These are phyloP conservation scores for Hypocryptadius cinnamomeus DNA, from an alignment of 2,113 vertebrate genomes.

Conservation along the genomic window DNA sequence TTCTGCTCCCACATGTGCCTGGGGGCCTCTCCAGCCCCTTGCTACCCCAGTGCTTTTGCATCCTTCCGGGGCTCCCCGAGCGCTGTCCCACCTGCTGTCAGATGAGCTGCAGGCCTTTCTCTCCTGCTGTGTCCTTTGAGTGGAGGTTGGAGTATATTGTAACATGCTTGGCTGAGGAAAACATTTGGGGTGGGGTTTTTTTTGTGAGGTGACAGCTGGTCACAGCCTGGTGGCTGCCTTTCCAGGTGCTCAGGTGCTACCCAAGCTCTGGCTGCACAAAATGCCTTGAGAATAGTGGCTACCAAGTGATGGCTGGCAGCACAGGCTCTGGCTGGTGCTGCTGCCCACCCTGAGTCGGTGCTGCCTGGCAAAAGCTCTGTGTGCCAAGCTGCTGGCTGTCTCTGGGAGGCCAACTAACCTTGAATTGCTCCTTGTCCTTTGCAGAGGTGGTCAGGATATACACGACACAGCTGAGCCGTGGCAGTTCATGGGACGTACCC, in stretches of 20 bases:
- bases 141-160: background rate
- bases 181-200: rapidly evolving
- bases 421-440: background rate
- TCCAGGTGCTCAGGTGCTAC: background rate
- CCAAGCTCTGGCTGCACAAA: background rate
- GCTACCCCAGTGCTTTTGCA: background rate
- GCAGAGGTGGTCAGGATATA: background rate
- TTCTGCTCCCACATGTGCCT: rapidly evolving
- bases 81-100: background rate
- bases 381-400: background rate
- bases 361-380: background rate
- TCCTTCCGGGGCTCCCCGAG: background rate
- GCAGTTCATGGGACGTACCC: background rate
- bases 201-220: background rate
- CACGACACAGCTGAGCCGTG: background rate
- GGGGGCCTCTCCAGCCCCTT: background rate
- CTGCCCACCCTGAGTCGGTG: background rate
- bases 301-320: background rate
- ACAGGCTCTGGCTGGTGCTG: background rate
- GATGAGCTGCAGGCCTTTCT: background rate
- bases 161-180: background rate
- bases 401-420: background rate
- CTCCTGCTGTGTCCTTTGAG: background rate
- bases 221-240: background rate
- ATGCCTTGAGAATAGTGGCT: background rate